phyloP scores from a whole-genome alignment of 2,797 vertebrate species.

The Scarus forsteni region DNA sequence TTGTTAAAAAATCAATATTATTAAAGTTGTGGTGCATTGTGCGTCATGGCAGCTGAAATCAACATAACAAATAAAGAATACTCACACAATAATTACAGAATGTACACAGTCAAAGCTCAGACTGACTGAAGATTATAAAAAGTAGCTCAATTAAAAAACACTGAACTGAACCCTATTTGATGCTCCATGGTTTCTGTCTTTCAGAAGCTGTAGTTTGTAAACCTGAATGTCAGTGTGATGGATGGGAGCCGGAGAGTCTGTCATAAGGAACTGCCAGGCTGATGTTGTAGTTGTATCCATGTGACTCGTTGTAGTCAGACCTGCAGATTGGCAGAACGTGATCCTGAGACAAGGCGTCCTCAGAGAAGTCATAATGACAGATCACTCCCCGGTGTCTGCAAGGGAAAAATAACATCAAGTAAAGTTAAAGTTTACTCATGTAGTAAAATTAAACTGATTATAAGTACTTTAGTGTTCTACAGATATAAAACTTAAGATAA shows the following conservation, averaged over 20 bases:
- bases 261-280: constrained; percentile 89
- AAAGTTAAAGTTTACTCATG: not conserved
- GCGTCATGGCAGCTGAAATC: not conserved
- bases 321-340: constrained; percentile 93
- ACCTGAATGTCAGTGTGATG: constrained; percentile 47
- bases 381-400: constrained; percentile 91
- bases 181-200: not conserved
- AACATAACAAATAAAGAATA: not conserved
- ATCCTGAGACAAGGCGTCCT: constrained; percentile 84
- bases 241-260: constrained; percentile 63
- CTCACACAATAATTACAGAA: not conserved
- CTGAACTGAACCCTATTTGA: too few relatives aligned
- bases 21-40: not conserved
- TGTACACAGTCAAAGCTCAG: not conserved
- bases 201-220: not conserved
- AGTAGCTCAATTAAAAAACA: not conserved
- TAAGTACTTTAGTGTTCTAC: too few relatives aligned
- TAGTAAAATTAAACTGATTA: too few relatives aligned
- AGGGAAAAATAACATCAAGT: constrained; percentile 1
- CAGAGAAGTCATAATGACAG: constrained; percentile 92
- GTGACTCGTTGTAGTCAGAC: constrained; percentile 82
- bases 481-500: too few relatives aligned
- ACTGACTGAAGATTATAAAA: not conserved
- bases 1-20: not conserved
- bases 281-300: constrained; percentile 93